Base-by-base conservation (phyloP, 1,140 invertebrate genomes). In the Vollenhovia emeryi region DNA sequence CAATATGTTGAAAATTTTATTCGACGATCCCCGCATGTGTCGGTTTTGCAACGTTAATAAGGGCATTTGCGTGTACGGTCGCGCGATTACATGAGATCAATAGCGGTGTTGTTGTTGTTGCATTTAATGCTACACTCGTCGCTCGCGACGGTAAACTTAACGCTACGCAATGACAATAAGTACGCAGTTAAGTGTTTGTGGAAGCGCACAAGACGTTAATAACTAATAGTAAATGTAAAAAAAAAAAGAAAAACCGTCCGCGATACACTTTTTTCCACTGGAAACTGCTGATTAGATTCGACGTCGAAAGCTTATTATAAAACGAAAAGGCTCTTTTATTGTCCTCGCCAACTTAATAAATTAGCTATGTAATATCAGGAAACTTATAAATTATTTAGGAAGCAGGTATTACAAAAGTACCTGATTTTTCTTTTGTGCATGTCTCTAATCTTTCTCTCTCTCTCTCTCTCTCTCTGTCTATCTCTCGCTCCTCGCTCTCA, bases 31-130 rank as follows among this genome's bases (percentile, higher is more conserved):
- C 30, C 11, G 11, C 78, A n/a, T n/a, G 33, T 50, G 18, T 80
- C 24, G 43, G 15, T 27, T 68, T 40, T 55, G 11, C 15, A 9
- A 24, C 40, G 40, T 45, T 45, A 27, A 60, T 27, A 64, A 89
- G 89, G 89, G 73, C 89, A 89, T 89, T 83, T 90, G 89, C 88
- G 85, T 87, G 88, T 84, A 90, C 82, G 71, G 69, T 85, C 80
- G 66, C 59, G 64, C 36, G 8, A 57, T 78, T n/a, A 85, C 13
- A 89, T 86, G 76, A 89, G 76, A 87, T 87, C 73, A 83, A 45
- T 86, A 85, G 40, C 64, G 30, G 48, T 84, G 43, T 76, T 73
- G 55, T 43, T 69, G 15, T 48, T 55, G 18, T 40, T 76, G 66
- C 43, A 69, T 55, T 69, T 33, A 43, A 27, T 21, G 52, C 75